These are phyloP conservation scores for Gallinago stenura DNA, from an alignment of 2,797 vertebrate species.

Conservation along the genomic window DNA sequence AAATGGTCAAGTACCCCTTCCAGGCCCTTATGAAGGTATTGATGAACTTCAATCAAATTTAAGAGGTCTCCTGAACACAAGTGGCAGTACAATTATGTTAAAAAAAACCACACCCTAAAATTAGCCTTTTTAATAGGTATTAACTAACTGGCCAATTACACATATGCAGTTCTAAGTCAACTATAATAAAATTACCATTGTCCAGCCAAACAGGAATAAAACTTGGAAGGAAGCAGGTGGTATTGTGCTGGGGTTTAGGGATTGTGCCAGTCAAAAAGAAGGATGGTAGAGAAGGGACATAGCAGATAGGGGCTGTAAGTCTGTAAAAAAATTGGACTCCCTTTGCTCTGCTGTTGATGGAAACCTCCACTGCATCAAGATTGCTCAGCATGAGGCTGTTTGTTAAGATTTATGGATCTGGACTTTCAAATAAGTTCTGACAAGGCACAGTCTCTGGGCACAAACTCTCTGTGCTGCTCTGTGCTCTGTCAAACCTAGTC, in stretches of 20 bases:
- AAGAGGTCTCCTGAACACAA: neutral
- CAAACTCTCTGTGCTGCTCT: neutral
- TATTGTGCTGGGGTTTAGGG: neutral
- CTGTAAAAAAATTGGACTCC: neutral
- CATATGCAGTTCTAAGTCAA: neutral
- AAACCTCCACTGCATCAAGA: neutral
- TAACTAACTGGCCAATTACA: neutral
- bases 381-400: neutral
- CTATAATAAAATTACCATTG: neutral
- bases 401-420: neutral
- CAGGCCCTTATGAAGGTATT: neutral
- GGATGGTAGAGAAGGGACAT: neutral
- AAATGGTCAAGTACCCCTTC: neutral
- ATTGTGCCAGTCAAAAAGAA: neutral
- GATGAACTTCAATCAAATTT: neutral
- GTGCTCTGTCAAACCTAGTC: neutral
- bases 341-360: neutral
- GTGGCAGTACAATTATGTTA: neutral
- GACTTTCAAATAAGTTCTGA: neutral
- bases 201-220: neutral
- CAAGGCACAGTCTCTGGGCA: neutral
- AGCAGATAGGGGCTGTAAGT: neutral
- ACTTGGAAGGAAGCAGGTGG: neutral
- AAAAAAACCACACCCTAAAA: neutral
- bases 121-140: neutral